Conservation (phyloP, 2,888 invertebrate species). For the Tubulanus polymorphus region DNA sequence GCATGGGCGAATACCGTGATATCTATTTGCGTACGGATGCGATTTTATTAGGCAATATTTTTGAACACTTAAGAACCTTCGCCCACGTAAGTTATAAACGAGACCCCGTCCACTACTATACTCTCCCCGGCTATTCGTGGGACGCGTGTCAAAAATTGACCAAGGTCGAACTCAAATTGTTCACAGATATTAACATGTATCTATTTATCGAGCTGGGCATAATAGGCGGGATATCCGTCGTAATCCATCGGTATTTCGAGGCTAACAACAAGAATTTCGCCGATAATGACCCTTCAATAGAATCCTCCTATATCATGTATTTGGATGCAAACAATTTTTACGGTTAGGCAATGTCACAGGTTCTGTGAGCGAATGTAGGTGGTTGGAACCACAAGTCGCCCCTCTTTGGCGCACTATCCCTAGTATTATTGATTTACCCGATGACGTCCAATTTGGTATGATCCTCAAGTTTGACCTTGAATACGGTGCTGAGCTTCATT, state of each 20-base stretch:
- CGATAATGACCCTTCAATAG: no score
- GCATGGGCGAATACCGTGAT: constrained; percentile 16
- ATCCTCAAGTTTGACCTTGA: constrained; percentile 15
- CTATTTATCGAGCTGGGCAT: constrained; percentile 20
- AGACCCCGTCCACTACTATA: neutral
- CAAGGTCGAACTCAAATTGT: constrained; percentile 12
- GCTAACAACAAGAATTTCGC: constrained; percentile 14
- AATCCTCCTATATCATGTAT: no score
- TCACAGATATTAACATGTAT: constrained; percentile 17
- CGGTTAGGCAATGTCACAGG: constrained; percentile 13
- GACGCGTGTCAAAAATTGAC: constrained; percentile 15
- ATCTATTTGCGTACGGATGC: constrained; percentile 17
- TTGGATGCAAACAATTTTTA: no score
- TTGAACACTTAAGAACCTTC: neutral
- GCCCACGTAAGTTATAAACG: neutral
- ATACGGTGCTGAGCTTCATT: constrained; percentile 13
- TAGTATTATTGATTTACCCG: no score
- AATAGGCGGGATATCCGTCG: constrained; percentile 14
- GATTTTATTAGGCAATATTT: constrained; percentile 10
- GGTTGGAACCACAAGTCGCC: constrained; percentile 23
- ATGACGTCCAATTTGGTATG: no score
- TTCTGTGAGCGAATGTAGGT: constrained; percentile 35
- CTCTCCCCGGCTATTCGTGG: constrained; percentile 11
- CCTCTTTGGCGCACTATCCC: no score
- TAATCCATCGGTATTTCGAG: constrained; percentile 9